Evolutionary conservation across 1,140 invertebrate species (phyloP), one percentile per base, ranked within the genome.

Genomic region (Solenopsis invicta): DNA sequence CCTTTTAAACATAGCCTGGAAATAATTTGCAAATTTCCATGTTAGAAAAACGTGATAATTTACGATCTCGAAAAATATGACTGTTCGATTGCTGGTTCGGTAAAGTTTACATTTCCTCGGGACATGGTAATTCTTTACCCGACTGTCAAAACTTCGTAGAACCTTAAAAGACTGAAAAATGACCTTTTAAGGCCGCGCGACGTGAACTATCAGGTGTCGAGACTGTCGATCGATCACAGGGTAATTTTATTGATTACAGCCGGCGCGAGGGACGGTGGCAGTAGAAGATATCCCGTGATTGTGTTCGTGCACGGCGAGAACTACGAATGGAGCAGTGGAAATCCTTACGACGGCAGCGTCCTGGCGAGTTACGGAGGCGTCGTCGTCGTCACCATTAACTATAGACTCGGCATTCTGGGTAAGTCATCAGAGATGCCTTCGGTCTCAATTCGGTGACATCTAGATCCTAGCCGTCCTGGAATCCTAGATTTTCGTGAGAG

Each of bases 341-440:
- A 99, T 96, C 97, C 98, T 0, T 99, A 99, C 96, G 99, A 99
- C 92, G 99, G 99, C 80, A 98, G 97, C 77, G 98, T 99, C 18
- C 96, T 99, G 84, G 97, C 99, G 71, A 98, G 98, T 92, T 98
- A 98, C 93, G 98, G 99, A 37, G 97, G 98, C 91, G 97, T 99
- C 90, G 98, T 99, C 89, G 98, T 99, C 82, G 98, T 99, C 94
- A 99, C 99, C 87, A 97, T 99, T 93, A 99, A 99, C 96, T 99
- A 99, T 96, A 97, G 99, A 89, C 97, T 99, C 56, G 99, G 99
- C 87, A 97, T 99, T 92, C 95, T 99, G 90, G 99, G 99, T 99
- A 96, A 98, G 97, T 96, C 86, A 66, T 52, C 64, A 56, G 18
- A 61, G 67, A 84, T 75, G 34, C 24, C 45, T 75, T 74, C 64